Conservation (phyloP, 2,113 vertebrate genomes). For the Chunga burmeisteri region DNA sequence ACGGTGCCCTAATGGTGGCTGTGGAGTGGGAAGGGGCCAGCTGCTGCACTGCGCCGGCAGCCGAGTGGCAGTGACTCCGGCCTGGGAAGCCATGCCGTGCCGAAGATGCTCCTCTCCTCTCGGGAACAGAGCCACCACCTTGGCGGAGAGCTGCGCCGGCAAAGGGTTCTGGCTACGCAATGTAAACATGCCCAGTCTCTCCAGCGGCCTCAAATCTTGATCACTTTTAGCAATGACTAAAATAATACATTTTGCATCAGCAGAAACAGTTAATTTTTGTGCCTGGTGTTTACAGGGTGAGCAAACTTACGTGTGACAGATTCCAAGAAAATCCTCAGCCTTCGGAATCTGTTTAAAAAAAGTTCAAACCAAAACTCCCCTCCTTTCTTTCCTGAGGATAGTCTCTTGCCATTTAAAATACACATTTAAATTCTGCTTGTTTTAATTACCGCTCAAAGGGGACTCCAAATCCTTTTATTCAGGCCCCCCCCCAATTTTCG, state of each 20-base stretch:
- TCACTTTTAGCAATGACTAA: not conserved
- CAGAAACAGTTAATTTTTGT: not conserved
- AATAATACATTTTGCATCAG: not conserved
- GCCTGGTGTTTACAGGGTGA: not conserved
- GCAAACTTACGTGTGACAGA: fast-evolving
- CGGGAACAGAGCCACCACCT: not conserved
- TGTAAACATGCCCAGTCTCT: fast-evolving
- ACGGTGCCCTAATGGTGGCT: not conserved
- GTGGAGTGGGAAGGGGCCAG: not conserved
- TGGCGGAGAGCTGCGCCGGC: not conserved
- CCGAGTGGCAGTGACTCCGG: not conserved
- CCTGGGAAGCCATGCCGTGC: not conserved
- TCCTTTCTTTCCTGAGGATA: not conserved
- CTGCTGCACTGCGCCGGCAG: not conserved
- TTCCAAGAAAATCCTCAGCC: not conserved
- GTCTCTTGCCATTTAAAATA: not conserved
- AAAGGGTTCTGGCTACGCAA: fast-evolving
- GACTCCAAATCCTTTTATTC: not conserved
- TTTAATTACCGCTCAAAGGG: not conserved
- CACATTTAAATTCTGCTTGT: not conserved
- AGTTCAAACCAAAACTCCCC: not conserved
- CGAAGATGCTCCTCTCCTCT: not conserved
- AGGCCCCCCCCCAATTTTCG: not conserved
- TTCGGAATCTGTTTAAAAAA: not conserved
- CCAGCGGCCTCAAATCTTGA: fast-evolving